Evolutionary conservation across 2,113 vertebrate species (phyloP).

Genomic region (Cochlearius cochlearius): DNA sequence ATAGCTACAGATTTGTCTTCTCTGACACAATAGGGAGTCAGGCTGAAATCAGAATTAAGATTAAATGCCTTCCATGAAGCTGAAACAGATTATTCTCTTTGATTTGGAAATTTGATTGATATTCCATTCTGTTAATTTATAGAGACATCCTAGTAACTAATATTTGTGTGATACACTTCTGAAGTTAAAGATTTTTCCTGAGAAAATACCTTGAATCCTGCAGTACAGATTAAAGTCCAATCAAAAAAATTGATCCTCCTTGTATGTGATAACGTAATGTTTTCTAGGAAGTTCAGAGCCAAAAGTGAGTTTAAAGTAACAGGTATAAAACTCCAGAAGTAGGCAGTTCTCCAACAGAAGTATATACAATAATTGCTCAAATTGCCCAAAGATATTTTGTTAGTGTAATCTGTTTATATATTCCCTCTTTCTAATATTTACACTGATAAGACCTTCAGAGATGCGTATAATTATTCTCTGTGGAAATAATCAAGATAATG

Average conservation of each 20-base stretch:
- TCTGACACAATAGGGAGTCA: background rate
- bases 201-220: constrained; percentile 1
- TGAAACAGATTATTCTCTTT: background rate
- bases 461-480: constrained; percentile 41
- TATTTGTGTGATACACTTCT: background rate
- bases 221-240: background rate
- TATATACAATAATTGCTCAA: background rate
- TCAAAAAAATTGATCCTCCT: background rate
- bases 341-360: constrained; percentile 11
- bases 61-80: background rate
- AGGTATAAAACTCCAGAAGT: constrained; percentile 4
- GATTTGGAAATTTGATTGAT: background rate
- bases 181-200: background rate
- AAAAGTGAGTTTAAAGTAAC: constrained; percentile 15
- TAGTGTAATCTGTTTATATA: constrained; percentile 16
- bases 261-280: background rate
- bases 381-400: constrained; percentile 52
- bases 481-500: constrained; percentile 39
- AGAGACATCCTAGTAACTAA: background rate
- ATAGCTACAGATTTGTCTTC: background rate
- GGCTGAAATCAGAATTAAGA: background rate
- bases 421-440: constrained; percentile 47
- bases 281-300: constrained; percentile 11
- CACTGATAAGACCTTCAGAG: constrained; percentile 7
- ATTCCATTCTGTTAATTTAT: background rate